Evolutionary conservation across 2,797 vertebrate genomes (phyloP).

Genomic region (Crocidura indochinensis): DNA sequence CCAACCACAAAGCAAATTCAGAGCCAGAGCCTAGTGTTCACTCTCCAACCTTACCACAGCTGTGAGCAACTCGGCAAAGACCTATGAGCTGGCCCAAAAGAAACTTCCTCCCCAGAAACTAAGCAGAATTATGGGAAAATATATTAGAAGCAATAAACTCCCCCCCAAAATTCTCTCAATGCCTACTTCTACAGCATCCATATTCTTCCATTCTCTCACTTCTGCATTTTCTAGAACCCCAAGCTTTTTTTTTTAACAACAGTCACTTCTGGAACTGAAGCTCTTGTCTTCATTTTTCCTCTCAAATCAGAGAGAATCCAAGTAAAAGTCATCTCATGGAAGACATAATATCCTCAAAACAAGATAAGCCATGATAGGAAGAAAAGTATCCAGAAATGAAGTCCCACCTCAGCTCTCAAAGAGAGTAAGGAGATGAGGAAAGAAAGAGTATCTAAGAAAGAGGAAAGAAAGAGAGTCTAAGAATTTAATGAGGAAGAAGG

Average conservation of each 20-base stretch:
- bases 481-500: background rate
- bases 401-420: background rate
- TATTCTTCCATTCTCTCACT: background rate
- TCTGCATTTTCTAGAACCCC: background rate
- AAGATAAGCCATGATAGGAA: background rate
- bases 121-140: slow-evolving; percentile 15
- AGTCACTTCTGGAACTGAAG: fast-evolving
- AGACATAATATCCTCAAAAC: background rate
- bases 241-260: background rate
- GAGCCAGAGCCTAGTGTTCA: background rate
- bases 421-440: background rate
- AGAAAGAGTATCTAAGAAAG: background rate
- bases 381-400: background rate
- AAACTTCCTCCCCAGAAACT: background rate
- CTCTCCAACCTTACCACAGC: background rate
- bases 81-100: background rate
- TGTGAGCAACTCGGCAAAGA: background rate
- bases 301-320: background rate
- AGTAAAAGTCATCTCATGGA: background rate
- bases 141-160: background rate
- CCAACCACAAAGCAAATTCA: background rate
- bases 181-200: background rate
- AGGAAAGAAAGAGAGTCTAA: background rate
- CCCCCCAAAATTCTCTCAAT: background rate
- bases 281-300: background rate